These are phyloP conservation scores for Burhinus bistriatus DNA, from an alignment of 2,113 vertebrate species.

Conservation along the genomic window DNA sequence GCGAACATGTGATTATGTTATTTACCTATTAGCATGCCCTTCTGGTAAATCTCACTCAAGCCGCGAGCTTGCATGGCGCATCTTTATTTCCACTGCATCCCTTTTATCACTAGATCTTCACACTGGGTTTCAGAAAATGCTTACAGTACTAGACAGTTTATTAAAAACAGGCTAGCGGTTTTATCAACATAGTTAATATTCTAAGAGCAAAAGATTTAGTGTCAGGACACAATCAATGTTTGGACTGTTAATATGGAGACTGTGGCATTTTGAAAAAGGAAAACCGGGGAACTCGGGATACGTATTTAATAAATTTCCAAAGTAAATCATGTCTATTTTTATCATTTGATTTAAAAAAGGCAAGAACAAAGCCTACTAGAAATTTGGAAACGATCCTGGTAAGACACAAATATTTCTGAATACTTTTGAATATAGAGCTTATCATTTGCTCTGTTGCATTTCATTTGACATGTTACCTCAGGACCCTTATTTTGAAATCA, in stretches of 20 bases:
- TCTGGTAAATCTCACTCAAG: conserved; percentile 28
- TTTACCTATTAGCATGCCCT: not conserved
- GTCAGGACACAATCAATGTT: conserved; percentile 10
- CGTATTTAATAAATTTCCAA: not conserved
- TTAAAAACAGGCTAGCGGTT: conserved; percentile 22
- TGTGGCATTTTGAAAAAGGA: not conserved
- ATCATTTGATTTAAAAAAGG: not conserved
- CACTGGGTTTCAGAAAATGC: conserved; percentile 25
- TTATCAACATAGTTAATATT: conserved; percentile 41
- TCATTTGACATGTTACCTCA: not conserved
- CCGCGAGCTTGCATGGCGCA: not conserved
- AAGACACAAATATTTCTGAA: not conserved
- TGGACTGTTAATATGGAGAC: not conserved
- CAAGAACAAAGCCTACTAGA: not conserved
- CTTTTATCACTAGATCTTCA: not conserved
- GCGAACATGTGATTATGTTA: not conserved
- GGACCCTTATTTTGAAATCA: not conserved
- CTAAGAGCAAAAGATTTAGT: conserved; percentile 37
- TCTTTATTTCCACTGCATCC: not conserved
- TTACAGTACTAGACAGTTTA: conserved; percentile 23
- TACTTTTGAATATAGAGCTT: not conserved
- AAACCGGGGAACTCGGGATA: not conserved
- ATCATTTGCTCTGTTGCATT: not conserved
- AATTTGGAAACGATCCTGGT: not conserved
- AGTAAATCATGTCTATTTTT: not conserved